Evolutionary conservation across 2,888 invertebrate species (phyloP).

Genomic region (Rhingia rostrata): DNA sequence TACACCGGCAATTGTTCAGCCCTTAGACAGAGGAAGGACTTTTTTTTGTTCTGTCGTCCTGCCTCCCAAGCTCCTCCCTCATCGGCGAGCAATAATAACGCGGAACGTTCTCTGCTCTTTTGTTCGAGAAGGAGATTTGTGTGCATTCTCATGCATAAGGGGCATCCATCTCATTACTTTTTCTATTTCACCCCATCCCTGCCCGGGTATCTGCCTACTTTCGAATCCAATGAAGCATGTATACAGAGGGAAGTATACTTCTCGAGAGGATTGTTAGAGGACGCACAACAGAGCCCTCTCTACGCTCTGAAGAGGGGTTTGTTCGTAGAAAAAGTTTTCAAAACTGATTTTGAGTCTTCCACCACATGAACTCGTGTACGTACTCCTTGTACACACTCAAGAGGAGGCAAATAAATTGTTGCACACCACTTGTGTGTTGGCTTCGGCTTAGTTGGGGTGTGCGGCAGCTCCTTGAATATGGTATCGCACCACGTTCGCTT

Average conservation of each 20-base stretch:
- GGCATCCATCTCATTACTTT: constrained; percentile 66
- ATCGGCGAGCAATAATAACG: constrained; percentile 17
- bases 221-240: constrained; percentile 24
- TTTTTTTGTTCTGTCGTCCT: not conserved
- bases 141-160: constrained; percentile 45
- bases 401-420: constrained; percentile 64
- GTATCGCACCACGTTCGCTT: constrained; percentile 3
- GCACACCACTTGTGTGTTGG: constrained; percentile 50
- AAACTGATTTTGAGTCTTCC: constrained; percentile 63
- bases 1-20: constrained; percentile 28
- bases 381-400: constrained; percentile 13
- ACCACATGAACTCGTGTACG: constrained; percentile 28
- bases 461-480: constrained; percentile 11
- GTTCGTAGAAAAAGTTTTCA: constrained; percentile 37
- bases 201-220: not conserved
- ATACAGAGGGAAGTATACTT: constrained; percentile 12
- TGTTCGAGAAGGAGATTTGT: constrained; percentile 41
- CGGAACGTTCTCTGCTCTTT: constrained; percentile 31
- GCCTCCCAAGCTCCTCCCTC: not conserved
- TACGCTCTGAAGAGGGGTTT: constrained; percentile 3
- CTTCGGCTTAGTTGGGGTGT: constrained; percentile 3
- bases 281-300: constrained; percentile 22
- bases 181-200: constrained; percentile 5
- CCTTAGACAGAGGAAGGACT: constrained; percentile 7
- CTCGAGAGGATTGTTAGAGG: constrained; percentile 50